Conservation (phyloP, 1,140 invertebrate species). For the Metopolophium dirhodum region DNA sequence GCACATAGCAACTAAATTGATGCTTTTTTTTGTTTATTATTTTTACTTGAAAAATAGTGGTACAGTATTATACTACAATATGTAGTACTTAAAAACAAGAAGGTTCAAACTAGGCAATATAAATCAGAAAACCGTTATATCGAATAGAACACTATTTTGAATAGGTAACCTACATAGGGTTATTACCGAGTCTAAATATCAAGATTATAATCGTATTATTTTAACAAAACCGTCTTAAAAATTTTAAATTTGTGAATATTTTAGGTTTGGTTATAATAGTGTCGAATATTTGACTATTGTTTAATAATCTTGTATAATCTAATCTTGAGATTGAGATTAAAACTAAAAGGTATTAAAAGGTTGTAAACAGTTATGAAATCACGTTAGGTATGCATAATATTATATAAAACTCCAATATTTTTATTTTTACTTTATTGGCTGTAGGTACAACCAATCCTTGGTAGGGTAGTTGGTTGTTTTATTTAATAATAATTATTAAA, state of each 20-base stretch:
- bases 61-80: neutral
- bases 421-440: neutral
- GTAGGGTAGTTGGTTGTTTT: neutral
- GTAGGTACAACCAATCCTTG: neutral
- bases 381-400: neutral
- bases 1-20: neutral
- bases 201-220: neutral
- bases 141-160: neutral
- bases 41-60: neutral
- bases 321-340: neutral
- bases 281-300: neutral
- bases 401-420: neutral
- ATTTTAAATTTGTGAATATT: neutral
- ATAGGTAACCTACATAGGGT: neutral
- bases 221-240: neutral
- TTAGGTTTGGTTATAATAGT: neutral
- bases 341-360: neutral
- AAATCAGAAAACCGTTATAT: neutral
- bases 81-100: neutral
- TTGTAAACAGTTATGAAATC: neutral
- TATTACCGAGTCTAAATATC: neutral
- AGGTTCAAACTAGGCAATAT: neutral
- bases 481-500: neutral
- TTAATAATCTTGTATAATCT: neutral
- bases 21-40: neutral